phyloP scores from a whole-genome alignment of 1,140 invertebrate species.

The Diplogasteroides magnus region DNA sequence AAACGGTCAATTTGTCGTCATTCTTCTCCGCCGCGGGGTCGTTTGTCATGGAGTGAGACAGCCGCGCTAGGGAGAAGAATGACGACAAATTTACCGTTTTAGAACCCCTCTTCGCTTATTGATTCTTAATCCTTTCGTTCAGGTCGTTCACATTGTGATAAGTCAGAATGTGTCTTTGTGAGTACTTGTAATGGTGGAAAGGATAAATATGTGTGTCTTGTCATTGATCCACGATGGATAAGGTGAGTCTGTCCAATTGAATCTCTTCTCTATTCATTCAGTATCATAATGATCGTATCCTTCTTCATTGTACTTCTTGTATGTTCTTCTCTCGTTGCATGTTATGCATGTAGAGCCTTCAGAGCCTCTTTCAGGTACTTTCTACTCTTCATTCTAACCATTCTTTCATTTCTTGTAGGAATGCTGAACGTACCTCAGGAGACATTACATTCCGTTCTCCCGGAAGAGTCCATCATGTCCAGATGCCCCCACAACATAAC shows the following conservation, averaged over 20 bases:
- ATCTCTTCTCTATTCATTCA: conserved; percentile 3
- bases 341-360: conserved; percentile 6
- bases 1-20: too few species aligned
- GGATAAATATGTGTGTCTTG: conserved; percentile 7
- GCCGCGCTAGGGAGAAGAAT: too few species aligned
- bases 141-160: conserved; percentile 14
- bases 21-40: too few species aligned
- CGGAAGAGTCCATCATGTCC: not conserved
- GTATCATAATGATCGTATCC: conserved; percentile 4
- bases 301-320: conserved; percentile 6
- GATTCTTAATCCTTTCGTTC: not conserved
- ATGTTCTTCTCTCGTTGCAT: conserved; percentile 9
- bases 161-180: conserved; percentile 17
- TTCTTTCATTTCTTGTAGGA: not conserved
- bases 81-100: too few species aligned
- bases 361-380: conserved; percentile 4
- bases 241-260: not conserved
- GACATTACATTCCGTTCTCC: not conserved
- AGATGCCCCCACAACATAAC: not conserved
- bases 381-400: not conserved
- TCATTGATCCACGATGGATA: conserved; percentile 6
- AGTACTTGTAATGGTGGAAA: conserved; percentile 9
- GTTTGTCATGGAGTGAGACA: too few species aligned
- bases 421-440: not conserved
- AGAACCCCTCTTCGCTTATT: too few species aligned